These are phyloP conservation scores for Acronicta alni DNA, from an alignment of 2,888 invertebrate genomes.

Conservation along the genomic window DNA sequence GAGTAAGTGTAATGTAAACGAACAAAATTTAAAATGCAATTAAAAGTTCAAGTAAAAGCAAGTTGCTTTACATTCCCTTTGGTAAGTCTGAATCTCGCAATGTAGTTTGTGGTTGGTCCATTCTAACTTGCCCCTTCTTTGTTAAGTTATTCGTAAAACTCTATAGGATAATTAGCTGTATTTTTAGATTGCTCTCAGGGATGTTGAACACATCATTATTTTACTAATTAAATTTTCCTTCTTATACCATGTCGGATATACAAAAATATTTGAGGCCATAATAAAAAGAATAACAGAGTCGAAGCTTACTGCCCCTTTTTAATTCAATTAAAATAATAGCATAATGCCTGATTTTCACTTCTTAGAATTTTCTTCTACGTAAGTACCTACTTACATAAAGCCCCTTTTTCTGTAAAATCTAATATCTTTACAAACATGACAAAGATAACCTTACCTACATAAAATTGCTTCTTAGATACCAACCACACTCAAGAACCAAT, in stretches of 20 bases:
- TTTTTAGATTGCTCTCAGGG: constrained; percentile 42
- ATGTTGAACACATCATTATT: constrained; percentile 13
- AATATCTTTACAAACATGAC: neutral
- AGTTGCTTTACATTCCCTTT: constrained; percentile 84
- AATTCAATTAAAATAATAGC: neutral
- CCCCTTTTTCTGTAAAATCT: neutral
- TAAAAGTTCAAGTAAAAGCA: constrained; percentile 83
- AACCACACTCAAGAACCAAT: constrained; percentile 13
- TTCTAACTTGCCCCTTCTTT: constrained; percentile 74
- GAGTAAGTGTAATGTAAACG: constrained; percentile 74
- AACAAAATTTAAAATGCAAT: constrained; percentile 86
- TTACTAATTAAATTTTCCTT: constrained; percentile 2
- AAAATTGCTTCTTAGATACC: neutral
- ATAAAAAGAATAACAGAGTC: too few relatives aligned
- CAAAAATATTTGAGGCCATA: too few relatives aligned
- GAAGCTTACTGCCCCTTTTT: too few relatives aligned
- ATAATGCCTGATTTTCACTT: neutral
- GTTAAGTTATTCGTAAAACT: constrained; percentile 69
- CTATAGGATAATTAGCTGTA: constrained; percentile 69
- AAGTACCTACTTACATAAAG: neutral
- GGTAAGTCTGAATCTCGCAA: constrained; percentile 76
- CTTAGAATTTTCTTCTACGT: neutral
- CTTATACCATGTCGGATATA: too few relatives aligned
- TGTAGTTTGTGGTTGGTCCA: constrained; percentile 77
- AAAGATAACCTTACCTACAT: neutral